Evolutionary conservation across 2,797 vertebrate species (phyloP).

Genomic region (Nasua narica): DNA sequence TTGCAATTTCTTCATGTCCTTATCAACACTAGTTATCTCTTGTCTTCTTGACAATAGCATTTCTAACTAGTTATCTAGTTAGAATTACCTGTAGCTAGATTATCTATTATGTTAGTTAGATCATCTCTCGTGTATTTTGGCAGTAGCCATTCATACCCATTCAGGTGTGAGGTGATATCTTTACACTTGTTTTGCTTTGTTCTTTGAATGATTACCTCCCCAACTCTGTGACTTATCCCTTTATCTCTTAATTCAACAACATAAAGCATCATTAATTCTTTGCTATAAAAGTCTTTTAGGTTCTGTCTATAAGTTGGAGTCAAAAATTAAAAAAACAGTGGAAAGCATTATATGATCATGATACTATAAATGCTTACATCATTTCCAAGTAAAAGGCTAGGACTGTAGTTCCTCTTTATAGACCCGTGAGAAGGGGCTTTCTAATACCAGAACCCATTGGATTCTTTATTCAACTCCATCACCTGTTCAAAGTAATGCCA

Average conservation of each 20-base stretch:
- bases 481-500: neutral
- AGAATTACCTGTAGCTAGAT: neutral
- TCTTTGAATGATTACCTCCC: neutral
- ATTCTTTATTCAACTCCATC: rapidly evolving
- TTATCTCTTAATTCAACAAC: neutral
- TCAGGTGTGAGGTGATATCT: neutral
- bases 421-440: rapidly evolving
- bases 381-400: neutral
- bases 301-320: neutral
- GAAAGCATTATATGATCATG: rapidly evolving
- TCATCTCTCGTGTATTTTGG: neutral
- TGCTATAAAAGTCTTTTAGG: neutral
- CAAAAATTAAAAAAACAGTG: neutral
- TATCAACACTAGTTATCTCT: neutral
- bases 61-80: neutral
- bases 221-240: rapidly evolving
- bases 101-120: neutral
- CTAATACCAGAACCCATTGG: rapidly evolving
- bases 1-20: neutral
- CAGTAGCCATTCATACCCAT: neutral
- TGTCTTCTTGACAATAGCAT: neutral
- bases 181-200: too few relatives aligned
- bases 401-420: neutral
- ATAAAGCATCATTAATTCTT: neutral
- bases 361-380: rapidly evolving